Evolutionary conservation across 2,797 vertebrate species (phyloP), one percentile per base, ranked within the genome.

Genomic region (Rhinophrynus dorsalis): DNA sequence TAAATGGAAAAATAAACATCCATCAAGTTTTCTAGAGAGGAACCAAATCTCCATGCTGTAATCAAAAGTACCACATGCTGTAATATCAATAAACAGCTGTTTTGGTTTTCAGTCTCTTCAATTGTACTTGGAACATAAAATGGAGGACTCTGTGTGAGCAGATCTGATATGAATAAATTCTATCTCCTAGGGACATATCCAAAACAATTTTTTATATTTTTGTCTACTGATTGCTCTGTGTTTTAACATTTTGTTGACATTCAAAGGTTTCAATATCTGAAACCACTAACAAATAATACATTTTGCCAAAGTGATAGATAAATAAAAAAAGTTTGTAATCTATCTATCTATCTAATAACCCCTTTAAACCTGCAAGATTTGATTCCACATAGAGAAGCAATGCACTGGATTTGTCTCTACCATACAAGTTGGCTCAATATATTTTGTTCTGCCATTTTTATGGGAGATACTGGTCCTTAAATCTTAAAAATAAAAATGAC

Each of bases 61-160:
- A 50, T 50, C 47, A 50, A 50, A 50, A 50, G 21, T 50, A 58
- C 21, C 33, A 38, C 35, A 24, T 58, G 21, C 55, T 38, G 21
- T 37, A 58, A 58, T 58, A 38, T 58, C 33, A 58, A 58, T 58
- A 26, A 38, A 40, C 20, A 38, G 33, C 6, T 40, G 35, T 15
- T 37, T 37, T 33, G 35, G 13, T 38, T 58, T 58, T 26, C 6
- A 38, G 4, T 40, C 5, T 40, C 30, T 56, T 56, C 15, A 12
- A 32, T 56, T 33, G 52, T 56, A 12, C 15, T 29, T 13, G 6
- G 52, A 56, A 58, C 29, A 20, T 10, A 26, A 23, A 58, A 58
- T 58, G 12, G 35, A 58, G 29, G 33, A 58, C 13, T 58, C 33
- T 37, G 21, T 50, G 21, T 26, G 13, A 58, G 35, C 29, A 58